phyloP scores from a whole-genome alignment of 53 echinoderm and acorn worm species.

The Apostichopus leukothele region DNA sequence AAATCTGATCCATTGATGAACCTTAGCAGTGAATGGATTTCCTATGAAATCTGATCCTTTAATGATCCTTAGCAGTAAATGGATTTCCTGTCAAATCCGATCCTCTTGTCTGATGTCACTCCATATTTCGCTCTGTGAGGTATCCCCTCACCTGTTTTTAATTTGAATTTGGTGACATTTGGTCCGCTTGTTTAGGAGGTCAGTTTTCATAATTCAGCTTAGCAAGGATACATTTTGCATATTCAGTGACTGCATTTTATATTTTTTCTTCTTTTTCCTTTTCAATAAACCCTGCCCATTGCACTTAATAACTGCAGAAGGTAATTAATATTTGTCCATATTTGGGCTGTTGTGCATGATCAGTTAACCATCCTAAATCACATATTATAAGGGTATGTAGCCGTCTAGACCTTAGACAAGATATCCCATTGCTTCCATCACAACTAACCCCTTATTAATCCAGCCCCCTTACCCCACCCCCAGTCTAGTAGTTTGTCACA shows the following conservation, averaged over 20 bases:
- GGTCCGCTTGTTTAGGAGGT: no score
- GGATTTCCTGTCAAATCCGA: no score
- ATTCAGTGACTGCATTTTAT: conserved; percentile 8
- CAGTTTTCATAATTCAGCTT: no score
- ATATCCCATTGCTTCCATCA: neutral
- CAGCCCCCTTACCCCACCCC: neutral
- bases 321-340: conserved; percentile 35
- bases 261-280: neutral
- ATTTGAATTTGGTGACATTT: no score
- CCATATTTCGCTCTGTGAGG: neutral
- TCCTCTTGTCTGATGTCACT: no score
- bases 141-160: neutral
- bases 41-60: no score
- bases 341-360: conserved; percentile 32
- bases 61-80: no score
- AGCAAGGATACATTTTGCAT: neutral
- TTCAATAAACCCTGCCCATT: conserved; percentile 34
- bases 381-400: neutral
- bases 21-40: no score
- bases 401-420: neutral
- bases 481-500: conserved; percentile 7
- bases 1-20: no score
- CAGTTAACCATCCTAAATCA: conserved; percentile 21
- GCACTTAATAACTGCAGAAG: conserved; percentile 41
- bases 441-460: conserved; percentile 35